Evolutionary conservation across 1,140 invertebrate species (phyloP), one percentile per base, ranked within the genome.

Genomic region (Drosophila sp.): DNA sequence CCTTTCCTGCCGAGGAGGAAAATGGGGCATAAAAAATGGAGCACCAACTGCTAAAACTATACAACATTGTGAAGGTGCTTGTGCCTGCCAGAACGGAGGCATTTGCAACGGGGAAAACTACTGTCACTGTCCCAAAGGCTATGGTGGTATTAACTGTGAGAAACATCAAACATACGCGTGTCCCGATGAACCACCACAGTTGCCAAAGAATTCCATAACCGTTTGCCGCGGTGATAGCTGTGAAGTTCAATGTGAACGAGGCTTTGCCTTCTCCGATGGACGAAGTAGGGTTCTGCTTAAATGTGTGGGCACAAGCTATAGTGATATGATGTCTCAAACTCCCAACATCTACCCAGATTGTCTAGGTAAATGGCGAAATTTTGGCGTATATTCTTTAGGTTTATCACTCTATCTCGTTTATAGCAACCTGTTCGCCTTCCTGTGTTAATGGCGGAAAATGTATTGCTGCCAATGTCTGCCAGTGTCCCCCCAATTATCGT

Each of bases 401-500:
- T 8, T 4, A 8, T 35, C 33, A 35, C 33, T 35, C 33, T 35
- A 35, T 35, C 33, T 35, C 33, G 33, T 29, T 29, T 65, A 7
- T 6, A 96, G 95, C 96, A 1, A 94, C 94, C 29, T 97, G 97
- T 76, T 80, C 93, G 60, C 96, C 96, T 1, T 93, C 94, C 0
- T 97, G 97, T 83, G 68, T 93, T 61, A 97, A 97, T 80, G 96
- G 95, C 4, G 97, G 96, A 0, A 93, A 94, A 47, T 98, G 97
- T 91, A 92, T 97, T 0, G 94, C 95, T 1, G 93, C 94, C 8
- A 96, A 97, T 90, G 92, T 94, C 1, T 98, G 97, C 64, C 94
- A 96, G 71, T 98, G 97, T 82, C 94, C 96, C 0, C 92, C 94
- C 55, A 94, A 95, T 8, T 96, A 93, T 79, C 93, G 95, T 60